phyloP scores from a whole-genome alignment of 2,888 invertebrate species.

The Mythimna pallens region DNA sequence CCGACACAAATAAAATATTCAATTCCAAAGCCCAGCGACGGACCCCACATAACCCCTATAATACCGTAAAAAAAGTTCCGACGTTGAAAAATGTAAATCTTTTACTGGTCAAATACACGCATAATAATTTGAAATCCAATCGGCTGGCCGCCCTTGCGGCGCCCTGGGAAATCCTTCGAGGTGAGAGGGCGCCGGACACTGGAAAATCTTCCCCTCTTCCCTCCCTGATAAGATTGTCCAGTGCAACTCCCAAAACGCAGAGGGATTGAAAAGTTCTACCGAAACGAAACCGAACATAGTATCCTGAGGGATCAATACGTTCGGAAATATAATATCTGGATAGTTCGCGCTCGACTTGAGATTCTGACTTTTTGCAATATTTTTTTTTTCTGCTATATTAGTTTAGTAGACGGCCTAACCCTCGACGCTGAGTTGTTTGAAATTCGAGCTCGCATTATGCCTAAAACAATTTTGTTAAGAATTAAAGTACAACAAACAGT shows the following conservation, averaged over 20 bases:
- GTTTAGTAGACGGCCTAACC: slow-evolving; percentile 69
- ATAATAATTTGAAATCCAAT: slow-evolving; percentile 88
- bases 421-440: slow-evolving; percentile 60
- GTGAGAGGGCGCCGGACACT: slow-evolving; percentile 88
- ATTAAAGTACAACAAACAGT: slow-evolving; percentile 45
- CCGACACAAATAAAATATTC: slow-evolving; percentile 69
- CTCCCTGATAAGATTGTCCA: slow-evolving; percentile 90
- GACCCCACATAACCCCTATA: slow-evolving; percentile 68
- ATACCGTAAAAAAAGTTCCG: slow-evolving; percentile 62
- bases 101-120: slow-evolving; percentile 81
- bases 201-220: slow-evolving; percentile 87
- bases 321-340: slow-evolving; percentile 88
- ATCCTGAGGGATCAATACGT: slow-evolving; percentile 89
- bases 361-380: slow-evolving; percentile 74
- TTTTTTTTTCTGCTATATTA: slow-evolving; percentile 77
- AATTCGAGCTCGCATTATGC: slow-evolving; percentile 49
- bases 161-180: slow-evolving; percentile 87
- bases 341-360: slow-evolving; percentile 81
- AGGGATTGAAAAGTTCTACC: slow-evolving; percentile 89
- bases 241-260: slow-evolving; percentile 89
- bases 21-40: slow-evolving; percentile 67
- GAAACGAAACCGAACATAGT: slow-evolving; percentile 88
- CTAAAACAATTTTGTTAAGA: slow-evolving; percentile 31
- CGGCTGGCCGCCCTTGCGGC: slow-evolving; percentile 74
- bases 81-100: slow-evolving; percentile 77